Base-by-base conservation (phyloP, 2,113 vertebrate species). In the Brachypodius melanocephalos region DNA sequence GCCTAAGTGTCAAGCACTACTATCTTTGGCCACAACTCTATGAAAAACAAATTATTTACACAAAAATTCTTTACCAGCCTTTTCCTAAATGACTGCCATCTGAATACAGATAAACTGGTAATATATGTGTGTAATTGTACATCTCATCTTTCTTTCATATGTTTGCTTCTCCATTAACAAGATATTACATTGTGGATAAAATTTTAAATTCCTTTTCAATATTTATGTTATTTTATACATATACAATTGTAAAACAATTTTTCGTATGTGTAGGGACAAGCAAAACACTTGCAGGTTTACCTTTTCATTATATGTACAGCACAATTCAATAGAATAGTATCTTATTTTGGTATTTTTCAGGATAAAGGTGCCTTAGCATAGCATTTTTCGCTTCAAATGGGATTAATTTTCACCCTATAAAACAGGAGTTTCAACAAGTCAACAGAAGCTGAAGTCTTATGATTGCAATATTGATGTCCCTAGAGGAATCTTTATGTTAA, bases 391-490 rank as follows among this genome's bases (percentile, higher is more conserved):
- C 22, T 79, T 79, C n/a, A 54, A 15, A 69, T 29, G 5, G 38
- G 46, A 36, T 88, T 77, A 3, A 24, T 89, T 68, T 87, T 85
- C 31, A 75, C 43, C n/a, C 74, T 32, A 6, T 54, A 49, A 49
- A 85, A 49, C 34, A 88, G 42, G n/a, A 82, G 9, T 17, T 17
- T 73, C 76, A 82, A 54, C 63, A 45, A 85, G 72, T 40, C 28
- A 57, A 42, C 74, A 46, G 54, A 69, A 72, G 12, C 15, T 83
- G 34, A 52, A 68, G 62, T 57, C 17, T 72, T 61, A 62, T 0
- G 0, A 34, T 61, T 7, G 1, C 48, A 72, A 12, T 31, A 36
- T 9, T 2, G 0, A 38, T 31, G 18, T 42, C 24, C 51, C 21
- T 2, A 90, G 34, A 93, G 57, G 36, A 84, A 75, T 67, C 9